Percentiles rank a stretch among this genome's conserved stretches.
Evolutionary conservation across 1,140 invertebrate genomes (phyloP).

Genomic region (Trypoxylus dichotomus): DNA sequence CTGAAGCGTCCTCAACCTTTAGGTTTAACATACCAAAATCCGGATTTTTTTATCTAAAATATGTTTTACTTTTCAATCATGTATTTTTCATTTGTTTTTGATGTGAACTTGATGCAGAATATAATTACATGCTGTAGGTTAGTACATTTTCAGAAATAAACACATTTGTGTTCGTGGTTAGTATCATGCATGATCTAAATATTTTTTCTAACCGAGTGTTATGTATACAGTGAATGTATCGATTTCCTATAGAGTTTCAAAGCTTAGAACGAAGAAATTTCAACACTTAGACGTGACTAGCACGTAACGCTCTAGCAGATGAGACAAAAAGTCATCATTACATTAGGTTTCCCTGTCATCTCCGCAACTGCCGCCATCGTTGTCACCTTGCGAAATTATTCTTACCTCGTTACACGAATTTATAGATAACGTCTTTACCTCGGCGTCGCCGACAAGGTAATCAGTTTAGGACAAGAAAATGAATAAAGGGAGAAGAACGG

Average conservation of each 20-base stretch:
- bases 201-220: neutral
- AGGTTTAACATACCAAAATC: too few species aligned
- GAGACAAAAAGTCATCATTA: neutral
- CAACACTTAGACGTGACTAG: neutral
- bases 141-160: too few species aligned
- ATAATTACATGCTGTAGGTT: too few species aligned
- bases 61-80: too few species aligned
- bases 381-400: slow-evolving; percentile 12
- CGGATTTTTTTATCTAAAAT: too few species aligned
- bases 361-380: neutral
- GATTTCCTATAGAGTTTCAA: neutral
- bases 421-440: slow-evolving; percentile 31
- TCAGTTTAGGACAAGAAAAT: slow-evolving; percentile 37
- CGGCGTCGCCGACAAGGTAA: slow-evolving; percentile 29
- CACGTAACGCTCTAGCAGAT: neutral
- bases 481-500: slow-evolving; percentile 35
- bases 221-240: neutral
- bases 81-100: too few species aligned
- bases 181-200: neutral
- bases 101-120: too few species aligned
- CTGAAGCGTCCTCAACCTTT: too few species aligned
- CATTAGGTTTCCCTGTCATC: neutral
- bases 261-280: neutral
- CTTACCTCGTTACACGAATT: slow-evolving; percentile 24
- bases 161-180: too few species aligned